Percentiles rank a stretch among this genome's conserved stretches.
Conservation (phyloP, 2,888 invertebrate genomes). For the Drosophila meridiana region DNA sequence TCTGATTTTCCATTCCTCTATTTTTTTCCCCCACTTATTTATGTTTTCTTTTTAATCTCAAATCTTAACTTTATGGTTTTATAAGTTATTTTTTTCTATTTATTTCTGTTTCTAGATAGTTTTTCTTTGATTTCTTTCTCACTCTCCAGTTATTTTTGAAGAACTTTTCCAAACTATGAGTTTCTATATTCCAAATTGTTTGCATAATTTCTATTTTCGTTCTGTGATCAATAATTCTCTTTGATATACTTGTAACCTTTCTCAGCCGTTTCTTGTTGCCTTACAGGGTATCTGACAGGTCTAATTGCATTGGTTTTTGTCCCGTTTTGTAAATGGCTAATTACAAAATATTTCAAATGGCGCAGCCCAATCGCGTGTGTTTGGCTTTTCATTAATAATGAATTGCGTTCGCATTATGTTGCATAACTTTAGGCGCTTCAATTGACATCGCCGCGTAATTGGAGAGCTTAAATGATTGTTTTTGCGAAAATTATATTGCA, state of each 20-base stretch:
- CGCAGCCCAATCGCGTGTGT: constrained; percentile 21
- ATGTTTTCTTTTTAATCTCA: no score
- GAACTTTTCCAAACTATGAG: no score
- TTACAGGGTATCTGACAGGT: constrained; percentile 19
- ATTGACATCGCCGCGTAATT: constrained; percentile 48
- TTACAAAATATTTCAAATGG: constrained; percentile 58
- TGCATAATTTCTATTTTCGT: no score
- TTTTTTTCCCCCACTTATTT: no score
- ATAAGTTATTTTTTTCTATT: no score
- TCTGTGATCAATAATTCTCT: no score
- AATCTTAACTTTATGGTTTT: no score
- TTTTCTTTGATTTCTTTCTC: no score
- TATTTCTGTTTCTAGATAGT: no score
- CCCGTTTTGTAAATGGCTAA: constrained; percentile 51
- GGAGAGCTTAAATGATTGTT: constrained; percentile 53
- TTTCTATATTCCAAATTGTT: no score
- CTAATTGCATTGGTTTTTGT: background rate
- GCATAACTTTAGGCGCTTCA: constrained; percentile 54
- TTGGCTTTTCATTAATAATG: constrained; percentile 67
- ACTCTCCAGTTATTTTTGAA: no score
- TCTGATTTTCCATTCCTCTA: no score
- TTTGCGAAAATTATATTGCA: constrained; percentile 50
- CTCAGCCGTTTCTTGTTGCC: background rate
- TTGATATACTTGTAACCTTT: background rate
- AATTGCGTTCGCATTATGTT: constrained; percentile 55